phyloP scores from a whole-genome alignment of 2,113 vertebrate species.

The Lophius piscatorius region DNA sequence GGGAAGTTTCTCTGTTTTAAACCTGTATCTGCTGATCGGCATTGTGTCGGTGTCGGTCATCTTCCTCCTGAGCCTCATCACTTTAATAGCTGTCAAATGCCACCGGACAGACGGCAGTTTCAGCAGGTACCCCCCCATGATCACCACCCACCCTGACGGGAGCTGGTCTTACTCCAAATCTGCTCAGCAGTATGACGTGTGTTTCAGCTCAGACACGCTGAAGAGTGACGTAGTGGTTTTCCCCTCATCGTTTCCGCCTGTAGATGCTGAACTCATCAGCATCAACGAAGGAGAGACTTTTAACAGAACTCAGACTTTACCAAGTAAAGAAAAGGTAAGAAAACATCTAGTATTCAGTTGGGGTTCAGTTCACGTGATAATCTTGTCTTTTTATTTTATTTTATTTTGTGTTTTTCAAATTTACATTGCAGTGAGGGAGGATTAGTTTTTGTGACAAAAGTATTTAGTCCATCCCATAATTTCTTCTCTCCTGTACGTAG shows the following conservation, averaged over 20 bases:
- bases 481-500: too few species aligned
- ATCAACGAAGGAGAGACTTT: slow-evolving; percentile 57
- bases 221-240: slow-evolving; percentile 69
- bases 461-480: too few species aligned
- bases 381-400: too few species aligned
- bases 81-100: slow-evolving; percentile 53
- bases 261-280: slow-evolving; percentile 59
- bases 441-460: too few species aligned
- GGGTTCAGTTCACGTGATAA: too few species aligned
- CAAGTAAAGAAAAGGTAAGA: slow-evolving; percentile 5
- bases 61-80: slow-evolving; percentile 52
- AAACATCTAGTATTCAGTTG: too few species aligned
- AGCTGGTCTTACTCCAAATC: slow-evolving; percentile 69
- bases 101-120: slow-evolving; percentile 24
- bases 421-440: too few species aligned
- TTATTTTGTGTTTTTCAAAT: too few species aligned
- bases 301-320: slow-evolving; percentile 68
- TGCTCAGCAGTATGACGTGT: slow-evolving; percentile 71
- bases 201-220: slow-evolving; percentile 69
- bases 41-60: slow-evolving; percentile 42
- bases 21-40: slow-evolving; percentile 34
- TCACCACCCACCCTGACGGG: slow-evolving; percentile 56
- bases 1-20: slow-evolving; percentile 14
- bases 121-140: slow-evolving; percentile 23
- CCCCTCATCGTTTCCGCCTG: slow-evolving; percentile 45